Evolutionary conservation across 2,113 vertebrate genomes (phyloP).

Genomic region (Scomber japonicus): DNA sequence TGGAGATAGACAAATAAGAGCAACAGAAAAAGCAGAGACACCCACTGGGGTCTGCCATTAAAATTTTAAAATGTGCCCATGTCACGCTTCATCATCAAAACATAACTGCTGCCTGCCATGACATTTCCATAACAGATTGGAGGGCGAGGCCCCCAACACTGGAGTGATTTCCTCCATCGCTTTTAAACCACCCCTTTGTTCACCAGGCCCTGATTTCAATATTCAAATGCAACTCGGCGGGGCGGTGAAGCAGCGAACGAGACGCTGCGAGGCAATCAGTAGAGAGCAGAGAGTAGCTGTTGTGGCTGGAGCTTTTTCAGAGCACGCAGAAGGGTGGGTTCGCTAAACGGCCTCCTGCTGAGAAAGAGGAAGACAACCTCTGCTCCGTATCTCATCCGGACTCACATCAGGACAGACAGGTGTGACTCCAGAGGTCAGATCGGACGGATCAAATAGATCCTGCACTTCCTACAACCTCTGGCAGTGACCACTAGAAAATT

Average conservation of each 20-base stretch:
- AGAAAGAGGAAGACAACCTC: background rate
- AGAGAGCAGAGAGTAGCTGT: background rate
- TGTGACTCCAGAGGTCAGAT: slow-evolving; percentile 8
- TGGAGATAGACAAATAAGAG: slow-evolving; percentile 62
- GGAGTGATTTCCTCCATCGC: slow-evolving; percentile 62
- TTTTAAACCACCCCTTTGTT: slow-evolving; percentile 71
- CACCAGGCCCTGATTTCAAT: slow-evolving; percentile 74
- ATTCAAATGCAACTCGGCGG: slow-evolving; percentile 76
- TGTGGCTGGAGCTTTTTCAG: slow-evolving; percentile 10
- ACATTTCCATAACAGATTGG: slow-evolving; percentile 80
- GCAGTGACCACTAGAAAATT: background rate
- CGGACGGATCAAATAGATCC: background rate
- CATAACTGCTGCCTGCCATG: slow-evolving; percentile 55
- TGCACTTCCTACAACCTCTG: background rate
- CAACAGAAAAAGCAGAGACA: slow-evolving; percentile 18
- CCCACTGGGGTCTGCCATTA: slow-evolving; percentile 32
- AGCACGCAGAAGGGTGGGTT: background rate
- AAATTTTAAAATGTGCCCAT: slow-evolving; percentile 57
- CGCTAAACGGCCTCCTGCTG: slow-evolving; percentile 4
- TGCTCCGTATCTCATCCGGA: slow-evolving; percentile 12
- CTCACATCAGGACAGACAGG: slow-evolving; percentile 16
- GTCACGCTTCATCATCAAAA: slow-evolving; percentile 68
- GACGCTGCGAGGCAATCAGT: slow-evolving; percentile 44
- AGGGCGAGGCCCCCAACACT: slow-evolving; percentile 40
- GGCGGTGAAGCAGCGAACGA: slow-evolving; percentile 18